A percentile compares a stretch with the other conserved stretches of the same genome.
Evolutionary conservation across 1,140 invertebrate genomes (phyloP).

Genomic region (Formica exsecta): DNA sequence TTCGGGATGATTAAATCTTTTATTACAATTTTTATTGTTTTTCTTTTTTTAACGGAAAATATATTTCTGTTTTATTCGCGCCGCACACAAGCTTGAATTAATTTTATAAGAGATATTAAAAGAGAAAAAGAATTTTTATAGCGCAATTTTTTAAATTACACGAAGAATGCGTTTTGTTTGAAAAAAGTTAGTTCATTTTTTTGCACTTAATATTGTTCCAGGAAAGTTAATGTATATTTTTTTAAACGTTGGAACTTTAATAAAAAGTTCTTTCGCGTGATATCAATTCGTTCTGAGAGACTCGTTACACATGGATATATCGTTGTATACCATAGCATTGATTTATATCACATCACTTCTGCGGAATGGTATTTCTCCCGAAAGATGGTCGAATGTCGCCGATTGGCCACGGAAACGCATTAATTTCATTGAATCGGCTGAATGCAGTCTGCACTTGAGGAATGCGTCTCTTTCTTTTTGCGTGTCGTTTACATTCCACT

Average conservation of each 20-base stretch:
- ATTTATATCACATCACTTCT: slow-evolving; percentile 10
- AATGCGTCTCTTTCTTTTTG: slow-evolving; percentile 55
- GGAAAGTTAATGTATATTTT: background rate
- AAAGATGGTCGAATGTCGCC: slow-evolving; percentile 39
- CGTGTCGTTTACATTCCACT: slow-evolving; percentile 59
- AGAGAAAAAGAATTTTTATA: background rate
- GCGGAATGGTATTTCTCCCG: slow-evolving; percentile 3
- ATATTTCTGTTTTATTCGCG: background rate
- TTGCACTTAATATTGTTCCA: background rate
- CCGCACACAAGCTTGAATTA: background rate
- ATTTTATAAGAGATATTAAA: slow-evolving; percentile 3
- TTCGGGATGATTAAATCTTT: slow-evolving; percentile 15
- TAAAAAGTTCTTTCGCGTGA: background rate
- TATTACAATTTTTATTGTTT: background rate
- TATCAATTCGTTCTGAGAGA: background rate
- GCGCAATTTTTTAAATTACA: background rate
- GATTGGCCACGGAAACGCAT: slow-evolving; percentile 17
- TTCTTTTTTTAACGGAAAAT: background rate
- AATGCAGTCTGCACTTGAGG: slow-evolving; percentile 53
- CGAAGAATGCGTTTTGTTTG: background rate
- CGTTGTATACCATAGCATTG: background rate
- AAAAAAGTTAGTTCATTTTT: slow-evolving; percentile 10
- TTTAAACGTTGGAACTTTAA: background rate
- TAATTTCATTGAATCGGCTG: slow-evolving; percentile 64
- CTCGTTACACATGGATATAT: background rate